Evolutionary conservation across 35 echinoderm and acorn worm species (phyloP).

Genomic region (Hemicentrotus pulcherrimus): DNA sequence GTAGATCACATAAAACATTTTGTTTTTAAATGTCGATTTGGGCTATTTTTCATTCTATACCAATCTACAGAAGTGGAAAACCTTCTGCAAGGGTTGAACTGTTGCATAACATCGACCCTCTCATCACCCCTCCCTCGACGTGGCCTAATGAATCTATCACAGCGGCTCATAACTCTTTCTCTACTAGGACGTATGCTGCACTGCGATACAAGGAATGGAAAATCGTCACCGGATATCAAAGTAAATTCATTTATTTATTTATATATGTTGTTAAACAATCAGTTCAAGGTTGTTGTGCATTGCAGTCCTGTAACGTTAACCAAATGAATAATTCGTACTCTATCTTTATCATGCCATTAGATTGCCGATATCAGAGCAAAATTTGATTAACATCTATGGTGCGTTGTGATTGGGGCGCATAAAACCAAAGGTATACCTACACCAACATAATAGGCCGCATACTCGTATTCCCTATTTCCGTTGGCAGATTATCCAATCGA

Average conservation of each 20-base stretch:
- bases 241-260: constrained; percentile 37
- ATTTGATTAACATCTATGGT: too few relatives aligned
- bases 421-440: too few relatives aligned
- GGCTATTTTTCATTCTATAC: neutral
- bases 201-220: constrained; percentile 72
- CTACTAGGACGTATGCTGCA: constrained; percentile 60
- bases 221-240: constrained; percentile 54
- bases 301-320: too few relatives aligned
- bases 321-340: too few relatives aligned
- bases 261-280: too few relatives aligned
- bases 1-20: neutral
- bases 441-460: too few relatives aligned
- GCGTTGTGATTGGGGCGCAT: too few relatives aligned
- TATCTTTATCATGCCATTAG: too few relatives aligned
- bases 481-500: too few relatives aligned
- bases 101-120: constrained; percentile 71
- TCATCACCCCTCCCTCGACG: neutral
- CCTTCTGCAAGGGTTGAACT: constrained; percentile 55
- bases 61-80: neutral
- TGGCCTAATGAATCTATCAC: neutral
- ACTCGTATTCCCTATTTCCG: too few relatives aligned
- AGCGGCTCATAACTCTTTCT: neutral
- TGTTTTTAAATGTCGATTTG: neutral
- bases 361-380: too few relatives aligned
- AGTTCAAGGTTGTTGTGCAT: too few relatives aligned